phyloP scores from a whole-genome alignment of 2,888 invertebrate genomes.

The Pterobdella sp. region DNA sequence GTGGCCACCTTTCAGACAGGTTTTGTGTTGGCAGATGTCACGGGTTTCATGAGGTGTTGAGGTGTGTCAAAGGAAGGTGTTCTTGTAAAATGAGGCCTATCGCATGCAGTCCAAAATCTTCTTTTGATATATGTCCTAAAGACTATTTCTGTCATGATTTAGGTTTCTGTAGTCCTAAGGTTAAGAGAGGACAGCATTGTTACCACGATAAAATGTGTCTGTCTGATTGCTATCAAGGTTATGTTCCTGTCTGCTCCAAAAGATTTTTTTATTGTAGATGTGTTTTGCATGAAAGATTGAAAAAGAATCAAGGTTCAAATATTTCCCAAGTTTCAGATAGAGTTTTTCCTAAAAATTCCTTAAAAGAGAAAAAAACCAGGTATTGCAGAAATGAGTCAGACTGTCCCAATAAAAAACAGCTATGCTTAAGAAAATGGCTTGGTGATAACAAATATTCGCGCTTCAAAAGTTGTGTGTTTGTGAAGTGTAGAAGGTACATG shows the following conservation, averaged over 20 bases:
- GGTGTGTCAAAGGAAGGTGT: neutral
- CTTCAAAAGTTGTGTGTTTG: neutral
- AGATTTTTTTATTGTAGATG: neutral
- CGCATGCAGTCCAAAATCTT: neutral
- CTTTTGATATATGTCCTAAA: neutral
- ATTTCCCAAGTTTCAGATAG: neutral
- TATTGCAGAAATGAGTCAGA: constrained; percentile 12
- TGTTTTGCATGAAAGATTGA: neutral
- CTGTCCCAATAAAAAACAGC: neutral
- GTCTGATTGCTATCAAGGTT: neutral
- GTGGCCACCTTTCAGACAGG: constrained; percentile 13
- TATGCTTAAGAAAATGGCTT: neutral
- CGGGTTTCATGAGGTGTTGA: neutral
- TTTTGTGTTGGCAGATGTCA: constrained; percentile 14
- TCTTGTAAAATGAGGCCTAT: constrained; percentile 11
- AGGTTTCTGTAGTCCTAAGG: neutral
- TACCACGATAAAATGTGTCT: neutral
- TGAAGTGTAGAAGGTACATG: neutral
- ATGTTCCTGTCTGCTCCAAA: neutral
- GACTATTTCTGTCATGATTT: neutral
- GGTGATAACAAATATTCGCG: neutral
- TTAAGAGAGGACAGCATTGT: neutral
- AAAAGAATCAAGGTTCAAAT: neutral
- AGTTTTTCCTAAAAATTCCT: neutral
- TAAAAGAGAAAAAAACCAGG: neutral